phyloP scores from a whole-genome alignment of 2,113 vertebrate genomes.

The Chroicocephalus ridibundus region DNA sequence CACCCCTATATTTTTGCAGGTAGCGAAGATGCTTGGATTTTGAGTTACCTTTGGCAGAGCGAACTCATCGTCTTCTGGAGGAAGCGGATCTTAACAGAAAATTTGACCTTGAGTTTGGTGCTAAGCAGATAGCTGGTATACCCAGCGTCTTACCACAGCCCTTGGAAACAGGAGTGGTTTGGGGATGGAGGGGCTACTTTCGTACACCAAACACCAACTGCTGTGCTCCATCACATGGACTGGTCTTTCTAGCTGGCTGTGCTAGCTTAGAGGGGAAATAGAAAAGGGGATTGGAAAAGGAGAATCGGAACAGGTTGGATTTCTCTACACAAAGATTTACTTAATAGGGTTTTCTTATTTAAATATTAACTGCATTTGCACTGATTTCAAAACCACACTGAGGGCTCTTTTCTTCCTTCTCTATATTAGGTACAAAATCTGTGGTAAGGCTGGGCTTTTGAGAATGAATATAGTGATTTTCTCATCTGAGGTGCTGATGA shows the following conservation, averaged over 20 bases:
- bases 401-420: not conserved
- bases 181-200: not conserved
- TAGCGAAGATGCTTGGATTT: not conserved
- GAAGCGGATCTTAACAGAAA: not conserved
- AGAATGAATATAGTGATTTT: not conserved
- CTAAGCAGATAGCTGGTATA: not conserved
- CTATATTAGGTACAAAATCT: not conserved
- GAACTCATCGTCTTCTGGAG: not conserved
- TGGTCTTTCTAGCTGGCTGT: not conserved
- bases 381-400: not conserved
- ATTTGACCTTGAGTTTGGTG: constrained; percentile 8
- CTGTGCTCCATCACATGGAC: not conserved
- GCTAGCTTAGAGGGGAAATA: not conserved
- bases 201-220: not conserved
- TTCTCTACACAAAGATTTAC: not conserved
- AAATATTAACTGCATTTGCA: not conserved
- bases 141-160: not conserved
- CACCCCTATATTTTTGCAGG: constrained; percentile 13
- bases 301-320: not conserved
- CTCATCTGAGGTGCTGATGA: not conserved
- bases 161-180: not conserved
- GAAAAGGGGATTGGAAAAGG: not conserved
- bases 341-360: not conserved
- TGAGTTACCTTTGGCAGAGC: not conserved
- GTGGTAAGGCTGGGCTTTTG: not conserved